Evolutionary conservation across 2,113 vertebrate genomes (phyloP).

Genomic region (Scomber scombrus): DNA sequence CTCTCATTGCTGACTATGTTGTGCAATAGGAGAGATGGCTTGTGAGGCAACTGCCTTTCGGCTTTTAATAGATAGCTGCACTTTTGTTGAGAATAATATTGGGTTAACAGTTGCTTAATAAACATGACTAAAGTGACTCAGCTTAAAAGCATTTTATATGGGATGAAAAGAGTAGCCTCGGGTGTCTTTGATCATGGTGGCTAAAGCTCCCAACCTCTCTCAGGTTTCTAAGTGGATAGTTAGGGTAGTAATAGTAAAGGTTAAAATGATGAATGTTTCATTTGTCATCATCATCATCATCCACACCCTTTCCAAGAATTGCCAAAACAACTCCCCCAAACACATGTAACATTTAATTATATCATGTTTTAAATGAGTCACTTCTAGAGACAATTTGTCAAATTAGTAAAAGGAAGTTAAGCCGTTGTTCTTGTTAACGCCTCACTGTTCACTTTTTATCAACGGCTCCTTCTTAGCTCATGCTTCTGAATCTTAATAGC

Average conservation of each 20-base stretch:
- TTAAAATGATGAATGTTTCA: constrained; percentile 28
- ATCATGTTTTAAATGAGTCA: too few relatives aligned
- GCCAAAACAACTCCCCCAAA: too few relatives aligned
- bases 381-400: background rate
- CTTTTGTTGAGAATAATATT: constrained; percentile 1
- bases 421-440: background rate
- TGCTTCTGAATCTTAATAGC: background rate
- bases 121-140: background rate
- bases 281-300: constrained; percentile 11
- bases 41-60: background rate
- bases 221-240: background rate
- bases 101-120: background rate
- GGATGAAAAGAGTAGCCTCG: background rate
- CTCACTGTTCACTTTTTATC: background rate
- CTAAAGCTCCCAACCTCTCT: background rate
- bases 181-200: background rate
- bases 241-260: background rate
- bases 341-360: too few relatives aligned
- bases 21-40: background rate
- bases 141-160: background rate
- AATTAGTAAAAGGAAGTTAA: background rate
- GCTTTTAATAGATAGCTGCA: constrained; percentile 13
- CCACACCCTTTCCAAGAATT: background rate
- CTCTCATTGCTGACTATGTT: constrained; percentile 1
- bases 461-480: background rate